Evolutionary conservation across 2,888 invertebrate species (phyloP).

Genomic region (Eubasilissa splendida): DNA sequence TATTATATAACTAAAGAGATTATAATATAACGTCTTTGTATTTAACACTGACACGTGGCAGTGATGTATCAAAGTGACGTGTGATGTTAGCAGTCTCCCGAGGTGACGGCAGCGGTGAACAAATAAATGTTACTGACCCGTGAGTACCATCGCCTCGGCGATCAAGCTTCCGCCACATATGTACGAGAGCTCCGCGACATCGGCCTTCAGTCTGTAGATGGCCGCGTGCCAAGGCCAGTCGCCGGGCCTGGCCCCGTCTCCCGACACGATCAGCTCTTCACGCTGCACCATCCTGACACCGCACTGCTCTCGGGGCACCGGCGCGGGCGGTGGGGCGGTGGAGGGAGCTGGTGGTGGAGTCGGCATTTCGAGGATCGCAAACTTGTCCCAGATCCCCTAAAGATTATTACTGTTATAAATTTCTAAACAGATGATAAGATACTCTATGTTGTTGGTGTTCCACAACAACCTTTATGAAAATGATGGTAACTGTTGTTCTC

Average conservation of each 20-base stretch:
- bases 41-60: too few species aligned
- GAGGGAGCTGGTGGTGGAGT: not conserved
- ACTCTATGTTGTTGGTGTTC: too few species aligned
- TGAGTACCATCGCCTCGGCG: slow-evolving; percentile 62
- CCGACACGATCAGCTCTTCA: slow-evolving; percentile 63
- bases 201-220: slow-evolving; percentile 61
- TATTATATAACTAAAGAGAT: too few species aligned
- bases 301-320: slow-evolving; percentile 58
- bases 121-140: slow-evolving; percentile 60
- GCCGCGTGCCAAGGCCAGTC: slow-evolving; percentile 69
- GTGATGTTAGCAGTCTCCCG: too few species aligned
- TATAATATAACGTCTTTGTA: too few species aligned
- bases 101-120: too few species aligned
- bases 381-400: slow-evolving; percentile 35
- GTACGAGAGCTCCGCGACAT: slow-evolving; percentile 60
- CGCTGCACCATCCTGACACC: slow-evolving; percentile 62
- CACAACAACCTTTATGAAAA: too few species aligned
- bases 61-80: too few species aligned
- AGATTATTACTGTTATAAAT: not conserved
- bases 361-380: not conserved
- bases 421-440: too few species aligned
- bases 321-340: not conserved
- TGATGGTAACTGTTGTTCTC: too few species aligned
- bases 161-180: slow-evolving; percentile 66
- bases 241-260: slow-evolving; percentile 63